Evolutionary conservation across 2,797 vertebrate species (phyloP).

Genomic region (Chrosomus eos): DNA sequence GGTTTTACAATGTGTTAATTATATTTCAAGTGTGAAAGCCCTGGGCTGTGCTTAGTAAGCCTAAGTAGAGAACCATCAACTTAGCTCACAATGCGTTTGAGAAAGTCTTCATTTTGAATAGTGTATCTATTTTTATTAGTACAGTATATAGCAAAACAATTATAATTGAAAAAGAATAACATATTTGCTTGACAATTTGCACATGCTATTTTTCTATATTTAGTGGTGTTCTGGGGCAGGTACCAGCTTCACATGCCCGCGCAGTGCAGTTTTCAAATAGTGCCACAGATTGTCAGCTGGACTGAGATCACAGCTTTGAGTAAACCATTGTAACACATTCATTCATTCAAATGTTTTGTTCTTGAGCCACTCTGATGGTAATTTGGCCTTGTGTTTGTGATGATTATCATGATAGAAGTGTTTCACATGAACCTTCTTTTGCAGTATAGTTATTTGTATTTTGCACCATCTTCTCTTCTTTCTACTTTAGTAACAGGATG

Average conservation of each 20-base stretch:
- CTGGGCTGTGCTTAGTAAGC: not conserved
- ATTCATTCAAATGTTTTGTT: not conserved
- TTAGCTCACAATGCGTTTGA: not conserved
- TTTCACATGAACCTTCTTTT: not conserved
- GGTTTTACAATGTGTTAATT: not conserved
- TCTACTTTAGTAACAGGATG: not conserved
- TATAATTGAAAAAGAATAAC: not conserved
- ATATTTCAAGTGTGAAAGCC: not conserved
- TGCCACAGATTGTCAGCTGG: not conserved
- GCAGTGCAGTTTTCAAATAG: not conserved
- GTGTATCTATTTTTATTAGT: not conserved
- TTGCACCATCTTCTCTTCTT: not conserved
- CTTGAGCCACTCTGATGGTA: not conserved
- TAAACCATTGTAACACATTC: conserved; percentile 1
- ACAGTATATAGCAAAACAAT: too few relatives aligned
- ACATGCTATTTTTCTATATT: not conserved
- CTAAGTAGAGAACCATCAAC: not conserved
- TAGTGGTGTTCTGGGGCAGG: not conserved
- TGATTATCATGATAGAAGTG: not conserved
- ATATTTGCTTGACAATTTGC: not conserved
- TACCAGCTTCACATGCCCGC: not conserved
- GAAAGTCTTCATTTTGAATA: not conserved
- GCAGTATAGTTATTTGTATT: not conserved
- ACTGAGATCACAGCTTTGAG: conserved; percentile 13
- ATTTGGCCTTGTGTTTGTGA: conserved; percentile 17